phyloP scores from a whole-genome alignment of 2,888 invertebrate genomes.

The Pseudococcus jackbeardsleyi region DNA sequence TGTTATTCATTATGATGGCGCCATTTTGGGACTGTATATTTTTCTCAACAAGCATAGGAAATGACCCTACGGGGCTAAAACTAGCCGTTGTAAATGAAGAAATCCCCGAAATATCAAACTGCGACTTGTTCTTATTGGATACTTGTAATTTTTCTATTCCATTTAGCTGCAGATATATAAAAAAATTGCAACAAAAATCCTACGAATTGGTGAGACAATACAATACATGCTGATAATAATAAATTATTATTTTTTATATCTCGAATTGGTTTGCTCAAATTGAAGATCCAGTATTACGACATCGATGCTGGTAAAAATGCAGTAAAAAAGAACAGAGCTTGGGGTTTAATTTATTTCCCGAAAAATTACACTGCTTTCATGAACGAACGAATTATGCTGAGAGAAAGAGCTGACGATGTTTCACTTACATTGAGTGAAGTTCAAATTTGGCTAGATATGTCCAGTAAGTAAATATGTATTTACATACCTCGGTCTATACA shows the following conservation, averaged over 20 bases:
- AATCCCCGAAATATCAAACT: constrained; percentile 67
- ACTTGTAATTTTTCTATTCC: constrained; percentile 68
- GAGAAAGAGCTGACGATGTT: constrained; percentile 74
- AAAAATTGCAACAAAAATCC: constrained; percentile 78
- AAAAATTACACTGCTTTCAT: constrained; percentile 78
- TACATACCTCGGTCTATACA: too few relatives aligned
- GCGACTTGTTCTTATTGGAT: constrained; percentile 68
- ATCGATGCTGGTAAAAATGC: constrained; percentile 77
- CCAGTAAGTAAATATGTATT: constrained; percentile 76
- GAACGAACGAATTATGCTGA: constrained; percentile 75
- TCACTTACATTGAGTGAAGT: constrained; percentile 78
- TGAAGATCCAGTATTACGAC: constrained; percentile 72
- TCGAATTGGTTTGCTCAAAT: not conserved
- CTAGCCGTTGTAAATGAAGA: constrained; percentile 88
- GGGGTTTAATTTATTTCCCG: constrained; percentile 82
- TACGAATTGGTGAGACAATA: constrained; percentile 76
- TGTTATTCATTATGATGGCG: constrained; percentile 86
- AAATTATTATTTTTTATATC: not conserved
- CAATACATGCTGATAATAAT: too few relatives aligned
- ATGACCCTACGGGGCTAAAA: constrained; percentile 82
- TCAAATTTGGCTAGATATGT: constrained; percentile 84
- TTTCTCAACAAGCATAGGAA: constrained; percentile 89
- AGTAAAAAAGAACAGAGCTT: constrained; percentile 80
- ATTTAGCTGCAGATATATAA: constrained; percentile 73
- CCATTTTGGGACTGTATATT: constrained; percentile 88